A percentile compares a stretch with the other conserved stretches of the same genome.
phyloP scores from a whole-genome alignment of 2,888 invertebrate genomes.

The Ectemnius continuus region DNA sequence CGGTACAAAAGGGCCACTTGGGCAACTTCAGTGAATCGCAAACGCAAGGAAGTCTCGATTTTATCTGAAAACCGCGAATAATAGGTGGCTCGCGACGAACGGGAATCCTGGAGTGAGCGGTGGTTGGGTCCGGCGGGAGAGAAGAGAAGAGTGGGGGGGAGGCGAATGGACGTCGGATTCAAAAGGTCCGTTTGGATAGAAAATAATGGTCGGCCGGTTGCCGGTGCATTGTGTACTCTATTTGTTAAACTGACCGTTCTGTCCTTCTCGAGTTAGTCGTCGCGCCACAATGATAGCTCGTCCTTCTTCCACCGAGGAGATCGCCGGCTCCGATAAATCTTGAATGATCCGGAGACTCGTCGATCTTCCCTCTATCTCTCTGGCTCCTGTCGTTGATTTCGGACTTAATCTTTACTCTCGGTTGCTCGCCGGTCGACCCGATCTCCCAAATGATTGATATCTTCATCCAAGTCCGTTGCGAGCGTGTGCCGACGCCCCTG shows the following conservation, averaged over 20 bases:
- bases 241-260: conserved; percentile 61
- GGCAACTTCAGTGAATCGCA: conserved; percentile 17
- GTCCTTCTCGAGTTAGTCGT: conserved; percentile 32
- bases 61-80: conserved; percentile 52
- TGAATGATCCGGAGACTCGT: conserved; percentile 35
- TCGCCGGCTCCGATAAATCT: conserved; percentile 43
- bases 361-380: conserved; percentile 36
- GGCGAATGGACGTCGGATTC: conserved; percentile 42
- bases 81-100: conserved; percentile 30
- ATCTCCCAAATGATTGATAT: conserved; percentile 22
- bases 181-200: conserved; percentile 58
- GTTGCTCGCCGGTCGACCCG: conserved; percentile 8
- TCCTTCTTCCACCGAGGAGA: conserved; percentile 30
- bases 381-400: conserved; percentile 24
- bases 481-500: no score
- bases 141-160: conserved; percentile 17
- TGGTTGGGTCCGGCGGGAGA: not conserved
- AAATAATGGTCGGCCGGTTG: conserved; percentile 58
- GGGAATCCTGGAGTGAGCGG: no score
- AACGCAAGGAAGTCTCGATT: conserved; percentile 32
- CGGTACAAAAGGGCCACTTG: not conserved
- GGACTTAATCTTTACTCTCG: conserved; percentile 9
- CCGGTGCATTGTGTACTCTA: conserved; percentile 57
- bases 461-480: conserved; percentile 26
- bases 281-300: conserved; percentile 43